Evolutionary conservation across 2,113 vertebrate species (phyloP), one percentile per base, ranked within the genome.

Genomic region (Desmodus rotundus): DNA sequence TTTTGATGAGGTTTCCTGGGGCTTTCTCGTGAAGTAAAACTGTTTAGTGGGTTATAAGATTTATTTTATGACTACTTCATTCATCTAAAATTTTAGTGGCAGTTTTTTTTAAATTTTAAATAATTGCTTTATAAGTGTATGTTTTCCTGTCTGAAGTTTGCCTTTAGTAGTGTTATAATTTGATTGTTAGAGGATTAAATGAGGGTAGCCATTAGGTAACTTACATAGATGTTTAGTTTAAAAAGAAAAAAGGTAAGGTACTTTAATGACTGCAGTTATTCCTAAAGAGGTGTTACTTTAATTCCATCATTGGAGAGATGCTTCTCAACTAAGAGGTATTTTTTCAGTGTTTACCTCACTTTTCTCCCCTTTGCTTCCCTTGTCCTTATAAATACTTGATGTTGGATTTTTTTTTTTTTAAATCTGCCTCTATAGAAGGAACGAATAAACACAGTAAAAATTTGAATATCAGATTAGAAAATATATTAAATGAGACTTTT

Each of bases 131-230:
- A 0, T 92, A 90, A 93, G 38, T 87, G 26, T 38, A 61, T 95
- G 54, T 89, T 97, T 97, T 92, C 52, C 76, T 88, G 50, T 89
- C 67, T n/a, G 31, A 76, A 81, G 56, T 80, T 91, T 87, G n/a
- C 13, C 38, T 89, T 26, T 43, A 56, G 19, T 83, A 36, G 36
- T 47, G 45, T 87, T 95, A 45, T 63, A 92, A 84, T 89, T 92
- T 52, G 26, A 16, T 89, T 82, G 28, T 89, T 89, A 70, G 38
- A 86, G 38, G 89, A 38, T 74, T 93, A 96, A 86, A 38, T 81
- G 85, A 97, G 77, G 28, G 33, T 91, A 73, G 24, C 73, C 58
- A 41, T 14, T 83, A 63, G 72, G n/a, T 90, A 86, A 92, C 20
- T 93, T 81, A 61, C 12, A 76, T 93, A 87, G 7, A 14, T 90